These are phyloP conservation scores for Harpagoxenus sublaevis DNA, from an alignment of 2,888 invertebrate genomes.

Conservation along the genomic window DNA sequence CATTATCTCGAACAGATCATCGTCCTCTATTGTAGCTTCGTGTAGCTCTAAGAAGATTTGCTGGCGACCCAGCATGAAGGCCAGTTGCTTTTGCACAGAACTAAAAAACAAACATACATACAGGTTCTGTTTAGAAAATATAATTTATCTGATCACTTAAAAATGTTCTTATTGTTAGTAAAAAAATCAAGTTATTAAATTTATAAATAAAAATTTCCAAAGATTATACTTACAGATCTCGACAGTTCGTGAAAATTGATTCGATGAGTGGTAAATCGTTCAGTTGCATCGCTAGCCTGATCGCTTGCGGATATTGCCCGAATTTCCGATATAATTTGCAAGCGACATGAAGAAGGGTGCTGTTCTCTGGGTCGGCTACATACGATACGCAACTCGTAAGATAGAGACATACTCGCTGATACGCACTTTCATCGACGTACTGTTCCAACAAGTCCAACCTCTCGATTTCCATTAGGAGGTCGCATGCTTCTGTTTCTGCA, in stretches of 20 bases:
- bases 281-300: conserved; percentile 96
- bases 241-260: conserved; percentile 94
- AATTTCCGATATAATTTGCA: conserved; percentile 95
- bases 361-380: conserved; percentile 97
- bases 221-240: conserved; percentile 91
- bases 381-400: conserved; percentile 97
- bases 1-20: conserved; percentile 95
- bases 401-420: conserved; percentile 97
- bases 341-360: conserved; percentile 93
- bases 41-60: conserved; percentile 95
- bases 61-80: conserved; percentile 98
- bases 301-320: conserved; percentile 95
- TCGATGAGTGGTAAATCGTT: conserved; percentile 93
- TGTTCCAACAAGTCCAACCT: conserved; percentile 94
- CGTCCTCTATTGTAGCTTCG: conserved; percentile 89
- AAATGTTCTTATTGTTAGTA: not conserved
- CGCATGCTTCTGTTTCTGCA: conserved; percentile 99
- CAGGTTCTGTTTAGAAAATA: not conserved
- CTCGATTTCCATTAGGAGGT: conserved; percentile 99
- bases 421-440: conserved; percentile 96
- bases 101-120: conserved; percentile 86
- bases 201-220: not conserved
- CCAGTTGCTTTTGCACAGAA: conserved; percentile 95
- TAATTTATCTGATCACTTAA: no score
- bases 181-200: not conserved